Conservation (phyloP, 2,113 vertebrate species). For the Catharus bicknelli region DNA sequence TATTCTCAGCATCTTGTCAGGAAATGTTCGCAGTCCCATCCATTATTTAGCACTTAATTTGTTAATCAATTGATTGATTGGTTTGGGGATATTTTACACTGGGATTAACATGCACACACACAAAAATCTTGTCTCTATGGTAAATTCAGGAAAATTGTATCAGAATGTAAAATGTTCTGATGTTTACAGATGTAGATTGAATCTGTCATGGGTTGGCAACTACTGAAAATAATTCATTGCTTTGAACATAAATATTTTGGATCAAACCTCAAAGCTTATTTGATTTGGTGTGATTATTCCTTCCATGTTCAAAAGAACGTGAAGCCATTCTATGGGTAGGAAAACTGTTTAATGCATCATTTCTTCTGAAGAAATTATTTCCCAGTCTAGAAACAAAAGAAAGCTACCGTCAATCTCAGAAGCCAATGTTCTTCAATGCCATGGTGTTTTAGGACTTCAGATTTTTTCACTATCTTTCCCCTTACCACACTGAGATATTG, state of each 20-base stretch:
- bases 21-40: slow-evolving; percentile 47
- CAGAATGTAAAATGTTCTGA: slow-evolving; percentile 56
- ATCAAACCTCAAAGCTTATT: slow-evolving; percentile 18
- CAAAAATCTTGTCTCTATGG: slow-evolving; percentile 47
- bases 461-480: neutral
- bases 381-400: neutral
- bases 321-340: neutral
- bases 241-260: slow-evolving; percentile 70
- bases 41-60: slow-evolving; percentile 79
- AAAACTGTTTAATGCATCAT: neutral
- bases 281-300: neutral
- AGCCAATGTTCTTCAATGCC: neutral
- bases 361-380: neutral
- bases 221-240: slow-evolving; percentile 64
- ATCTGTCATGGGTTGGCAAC: slow-evolving; percentile 69
- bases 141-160: slow-evolving; percentile 70
- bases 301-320: neutral
- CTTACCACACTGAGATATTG: neutral
- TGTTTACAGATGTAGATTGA: slow-evolving; percentile 74
- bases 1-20: slow-evolving; percentile 69
- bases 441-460: neutral
- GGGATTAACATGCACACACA: slow-evolving; percentile 30
- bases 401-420: neutral
- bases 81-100: slow-evolving; percentile 63
- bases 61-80: slow-evolving; percentile 76